Evolutionary conservation across 2,888 invertebrate genomes (phyloP).

Genomic region (Lepidochitona cinerea): DNA sequence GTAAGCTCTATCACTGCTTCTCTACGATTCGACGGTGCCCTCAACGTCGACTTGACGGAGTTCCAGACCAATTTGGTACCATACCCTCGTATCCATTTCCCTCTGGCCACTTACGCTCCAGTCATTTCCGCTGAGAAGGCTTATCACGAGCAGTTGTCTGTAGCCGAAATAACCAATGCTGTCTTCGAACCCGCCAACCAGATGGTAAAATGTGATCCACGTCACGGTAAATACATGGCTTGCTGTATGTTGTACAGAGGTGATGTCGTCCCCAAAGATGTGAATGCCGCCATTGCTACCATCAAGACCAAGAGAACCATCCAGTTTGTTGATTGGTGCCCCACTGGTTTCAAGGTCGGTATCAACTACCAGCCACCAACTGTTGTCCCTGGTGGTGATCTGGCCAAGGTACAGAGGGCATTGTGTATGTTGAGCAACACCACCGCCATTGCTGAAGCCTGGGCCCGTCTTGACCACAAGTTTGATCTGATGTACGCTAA

Average conservation of each 20-base stretch:
- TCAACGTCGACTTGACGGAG: neutral
- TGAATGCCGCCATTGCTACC: neutral
- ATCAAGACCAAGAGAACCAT: neutral
- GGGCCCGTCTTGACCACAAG: neutral
- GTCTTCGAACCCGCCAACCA: neutral
- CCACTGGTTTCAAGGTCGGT: neutral
- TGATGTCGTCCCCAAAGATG: constrained; percentile 2
- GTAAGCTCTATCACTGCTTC: neutral
- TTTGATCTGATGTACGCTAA: neutral
- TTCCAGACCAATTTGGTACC: neutral
- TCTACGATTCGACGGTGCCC: neutral
- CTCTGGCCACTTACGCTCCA: neutral
- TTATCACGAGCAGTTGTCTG: neutral
- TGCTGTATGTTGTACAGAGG: neutral
- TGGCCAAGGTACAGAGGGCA: neutral
- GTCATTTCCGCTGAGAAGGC: neutral
- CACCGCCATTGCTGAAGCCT: neutral
- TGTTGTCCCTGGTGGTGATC: neutral
- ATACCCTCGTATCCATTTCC: neutral
- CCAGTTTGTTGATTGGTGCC: neutral
- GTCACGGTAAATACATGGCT: neutral
- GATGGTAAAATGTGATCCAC: neutral
- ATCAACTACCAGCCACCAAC: neutral
- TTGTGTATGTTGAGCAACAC: constrained; percentile 7
- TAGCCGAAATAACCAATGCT: neutral